phyloP scores from a whole-genome alignment of 2,888 invertebrate genomes.

The Desoria tigrina region DNA sequence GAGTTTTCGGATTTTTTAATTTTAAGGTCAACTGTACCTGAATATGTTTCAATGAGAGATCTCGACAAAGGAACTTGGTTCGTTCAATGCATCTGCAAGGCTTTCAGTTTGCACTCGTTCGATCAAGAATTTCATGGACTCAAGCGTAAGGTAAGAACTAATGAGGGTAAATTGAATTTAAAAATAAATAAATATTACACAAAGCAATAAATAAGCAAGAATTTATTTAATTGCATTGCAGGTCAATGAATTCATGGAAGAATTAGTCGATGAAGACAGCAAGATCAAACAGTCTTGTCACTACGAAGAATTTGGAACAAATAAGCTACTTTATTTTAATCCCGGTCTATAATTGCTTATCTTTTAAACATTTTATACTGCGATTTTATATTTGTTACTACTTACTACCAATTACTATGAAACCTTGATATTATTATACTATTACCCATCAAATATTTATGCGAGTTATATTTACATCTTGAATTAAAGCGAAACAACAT shows the following conservation, averaged over 20 bases:
- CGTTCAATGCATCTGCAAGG: constrained; percentile 46
- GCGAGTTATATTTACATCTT: no score
- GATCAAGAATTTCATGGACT: constrained; percentile 39
- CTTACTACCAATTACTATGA: no score
- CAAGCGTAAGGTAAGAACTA: constrained; percentile 39
- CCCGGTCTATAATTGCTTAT: constrained; percentile 9
- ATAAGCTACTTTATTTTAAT: constrained; percentile 23
- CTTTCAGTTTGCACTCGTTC: constrained; percentile 44
- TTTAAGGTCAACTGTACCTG: constrained; percentile 43
- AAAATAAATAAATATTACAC: background rate
- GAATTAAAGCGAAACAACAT: no score
- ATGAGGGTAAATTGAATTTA: no score
- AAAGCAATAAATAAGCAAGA: background rate
- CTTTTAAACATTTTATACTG: no score
- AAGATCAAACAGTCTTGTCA: constrained; percentile 9
- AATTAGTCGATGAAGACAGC: background rate
- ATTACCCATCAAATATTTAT: no score
- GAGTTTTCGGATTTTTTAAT: constrained; percentile 36
- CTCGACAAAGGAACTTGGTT: constrained; percentile 48
- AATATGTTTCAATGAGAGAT: constrained; percentile 41
- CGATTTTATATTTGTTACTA: no score
- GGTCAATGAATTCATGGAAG: constrained; percentile 12
- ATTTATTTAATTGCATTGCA: background rate
- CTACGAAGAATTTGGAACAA: constrained; percentile 14
- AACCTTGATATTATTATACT: no score